A percentile compares a stretch with the other conserved stretches of the same genome.
Conservation (phyloP, 2,113 vertebrate genomes). For the Natator depressus region DNA sequence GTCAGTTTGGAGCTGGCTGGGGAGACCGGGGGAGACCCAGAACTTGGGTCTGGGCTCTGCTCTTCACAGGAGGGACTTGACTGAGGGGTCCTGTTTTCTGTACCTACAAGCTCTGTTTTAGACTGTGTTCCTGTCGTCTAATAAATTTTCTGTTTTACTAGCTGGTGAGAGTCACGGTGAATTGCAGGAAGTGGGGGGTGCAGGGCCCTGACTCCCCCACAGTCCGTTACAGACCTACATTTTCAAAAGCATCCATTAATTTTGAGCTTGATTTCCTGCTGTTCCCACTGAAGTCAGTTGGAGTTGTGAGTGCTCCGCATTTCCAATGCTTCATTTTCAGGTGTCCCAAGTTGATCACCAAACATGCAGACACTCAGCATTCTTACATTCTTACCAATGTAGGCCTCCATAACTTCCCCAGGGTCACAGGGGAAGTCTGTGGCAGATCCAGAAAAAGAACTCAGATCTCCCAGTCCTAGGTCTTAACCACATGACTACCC, state of each 20-base stretch:
- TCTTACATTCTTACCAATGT: neutral
- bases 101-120: no score
- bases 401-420: conserved; percentile 9
- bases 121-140: no score
- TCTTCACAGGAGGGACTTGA: no score
- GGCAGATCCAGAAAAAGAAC: neutral
- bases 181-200: no score
- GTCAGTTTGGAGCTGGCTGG: no score
- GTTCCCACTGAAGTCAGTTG: neutral
- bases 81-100: no score
- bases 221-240: neutral
- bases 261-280: neutral
- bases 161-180: no score
- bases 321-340: neutral
- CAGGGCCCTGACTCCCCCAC: no score
- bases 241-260: fast-evolving
- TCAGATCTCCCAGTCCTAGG: conserved; percentile 14
- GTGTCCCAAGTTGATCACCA: neutral
- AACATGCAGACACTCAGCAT: neutral
- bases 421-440: conserved; percentile 9
- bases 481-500: neutral
- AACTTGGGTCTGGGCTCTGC: no score
- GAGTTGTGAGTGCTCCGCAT: neutral
- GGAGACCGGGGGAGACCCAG: no score
- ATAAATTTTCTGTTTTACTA: no score